These are phyloP conservation scores for Hyalella azteca DNA, from an alignment of 2,888 invertebrate genomes.

Conservation along the genomic window DNA sequence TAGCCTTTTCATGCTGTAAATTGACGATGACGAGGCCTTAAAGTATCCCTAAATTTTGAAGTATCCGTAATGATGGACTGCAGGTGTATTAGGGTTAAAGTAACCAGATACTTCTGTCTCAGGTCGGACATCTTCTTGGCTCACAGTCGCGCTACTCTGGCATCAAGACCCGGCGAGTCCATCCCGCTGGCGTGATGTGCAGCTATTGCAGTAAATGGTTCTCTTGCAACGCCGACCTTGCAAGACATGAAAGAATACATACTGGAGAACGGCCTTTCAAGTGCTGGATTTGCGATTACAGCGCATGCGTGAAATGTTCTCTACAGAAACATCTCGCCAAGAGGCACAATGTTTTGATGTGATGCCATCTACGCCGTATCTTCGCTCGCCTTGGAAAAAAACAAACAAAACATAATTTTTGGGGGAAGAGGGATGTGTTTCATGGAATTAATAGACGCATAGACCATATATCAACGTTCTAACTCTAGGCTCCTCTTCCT, in stretches of 20 bases:
- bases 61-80: too few relatives aligned
- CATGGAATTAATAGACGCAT: too few relatives aligned
- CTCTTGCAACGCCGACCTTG: constrained; percentile 47
- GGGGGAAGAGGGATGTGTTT: too few relatives aligned
- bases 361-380: neutral
- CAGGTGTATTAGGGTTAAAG: too few relatives aligned
- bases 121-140: neutral
- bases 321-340: constrained; percentile 31
- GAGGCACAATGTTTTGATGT: constrained; percentile 13
- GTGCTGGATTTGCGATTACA: constrained; percentile 41
- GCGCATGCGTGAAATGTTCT: constrained; percentile 48
- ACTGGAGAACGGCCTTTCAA: constrained; percentile 49
- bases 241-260: constrained; percentile 52
- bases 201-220: constrained; percentile 49
- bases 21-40: too few relatives aligned
- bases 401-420: too few relatives aligned
- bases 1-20: too few relatives aligned
- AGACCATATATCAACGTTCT: neutral
- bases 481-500: neutral
- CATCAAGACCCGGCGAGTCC: neutral
- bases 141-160: neutral
- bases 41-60: too few relatives aligned
- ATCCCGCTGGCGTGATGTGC: constrained; percentile 37
- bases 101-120: constrained; percentile 10
- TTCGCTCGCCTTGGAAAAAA: neutral